A percentile compares a stretch with the other conserved stretches of the same genome.
Evolutionary conservation across 2,113 vertebrate genomes (phyloP).

Genomic region (Blennius ocellaris): DNA sequence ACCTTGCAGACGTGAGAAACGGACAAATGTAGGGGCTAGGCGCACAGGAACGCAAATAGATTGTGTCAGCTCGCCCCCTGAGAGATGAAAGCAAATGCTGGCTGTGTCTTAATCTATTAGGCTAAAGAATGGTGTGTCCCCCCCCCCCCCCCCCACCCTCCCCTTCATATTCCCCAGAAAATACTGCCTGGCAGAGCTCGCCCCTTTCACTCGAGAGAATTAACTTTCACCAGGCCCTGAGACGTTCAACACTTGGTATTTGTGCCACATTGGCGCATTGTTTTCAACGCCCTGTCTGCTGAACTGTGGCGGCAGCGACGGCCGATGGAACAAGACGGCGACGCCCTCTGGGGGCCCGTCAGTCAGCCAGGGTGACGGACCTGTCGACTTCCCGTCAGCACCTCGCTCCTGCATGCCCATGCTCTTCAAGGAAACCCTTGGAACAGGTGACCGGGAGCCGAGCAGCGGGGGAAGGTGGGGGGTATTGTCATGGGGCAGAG

Average conservation of each 20-base stretch:
- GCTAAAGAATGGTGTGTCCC: conserved; percentile 46
- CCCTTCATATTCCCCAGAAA: conserved; percentile 23
- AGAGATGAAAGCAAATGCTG: conserved; percentile 83
- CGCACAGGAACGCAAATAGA: conserved; percentile 74
- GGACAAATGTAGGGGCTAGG: not conserved
- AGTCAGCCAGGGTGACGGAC: conserved; percentile 20
- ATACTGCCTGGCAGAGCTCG: conserved; percentile 25
- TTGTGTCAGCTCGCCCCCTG: conserved; percentile 80
- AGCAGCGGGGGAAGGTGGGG: too few species aligned
- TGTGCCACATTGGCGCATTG: conserved; percentile 26
- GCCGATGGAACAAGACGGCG: conserved; percentile 21
- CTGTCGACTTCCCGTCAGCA: conserved; percentile 26
- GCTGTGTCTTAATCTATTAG: conserved; percentile 82
- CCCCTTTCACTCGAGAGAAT: conserved; percentile 52
- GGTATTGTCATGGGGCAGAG: too few species aligned
- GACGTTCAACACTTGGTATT: conserved; percentile 18
- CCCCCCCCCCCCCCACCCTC: not conserved
- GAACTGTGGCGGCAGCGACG: not conserved
- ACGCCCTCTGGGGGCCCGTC: not conserved
- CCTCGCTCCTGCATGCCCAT: conserved; percentile 1
- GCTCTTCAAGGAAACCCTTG: conserved; percentile 15
- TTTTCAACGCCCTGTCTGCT: conserved; percentile 39
- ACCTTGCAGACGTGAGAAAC: conserved; percentile 22
- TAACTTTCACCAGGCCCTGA: conserved; percentile 31
- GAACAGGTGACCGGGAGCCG: not conserved